Conservation (phyloP, 2,113 vertebrate genomes). For the Bufo gargarizans region DNA sequence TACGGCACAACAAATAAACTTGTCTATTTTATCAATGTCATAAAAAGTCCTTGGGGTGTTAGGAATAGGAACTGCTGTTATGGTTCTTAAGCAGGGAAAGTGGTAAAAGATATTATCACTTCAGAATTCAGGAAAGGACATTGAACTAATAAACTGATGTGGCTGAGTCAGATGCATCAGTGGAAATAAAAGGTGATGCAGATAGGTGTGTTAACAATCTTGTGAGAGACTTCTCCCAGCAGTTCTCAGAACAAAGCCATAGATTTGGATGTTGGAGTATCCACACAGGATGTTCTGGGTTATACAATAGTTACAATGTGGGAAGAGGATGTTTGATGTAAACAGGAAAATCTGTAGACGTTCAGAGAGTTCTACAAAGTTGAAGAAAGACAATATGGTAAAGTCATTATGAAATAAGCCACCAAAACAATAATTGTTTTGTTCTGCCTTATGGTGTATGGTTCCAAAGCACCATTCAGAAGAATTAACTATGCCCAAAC, state of each 20-base stretch:
- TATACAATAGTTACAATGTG: constrained; percentile 56
- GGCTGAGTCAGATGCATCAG: constrained; percentile 23
- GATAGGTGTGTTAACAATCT: constrained; percentile 51
- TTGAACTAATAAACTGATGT: constrained; percentile 34
- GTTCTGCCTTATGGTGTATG: background rate
- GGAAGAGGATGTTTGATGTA: constrained; percentile 58
- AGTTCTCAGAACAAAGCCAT: constrained; percentile 56
- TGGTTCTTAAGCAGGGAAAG: constrained; percentile 37
- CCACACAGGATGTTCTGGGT: constrained; percentile 54
- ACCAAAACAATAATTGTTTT: constrained; percentile 2
- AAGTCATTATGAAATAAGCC: constrained; percentile 47
- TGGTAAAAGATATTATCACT: constrained; percentile 36
- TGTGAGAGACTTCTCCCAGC: constrained; percentile 45
- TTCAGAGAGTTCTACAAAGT: constrained; percentile 43
- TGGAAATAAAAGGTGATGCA: constrained; percentile 50
- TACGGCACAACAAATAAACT: too few relatives aligned
- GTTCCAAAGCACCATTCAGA: background rate
- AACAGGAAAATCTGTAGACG: constrained; percentile 58
- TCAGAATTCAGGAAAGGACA: constrained; percentile 36
- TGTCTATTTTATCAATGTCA: background rate
- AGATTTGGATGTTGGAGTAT: constrained; percentile 36
- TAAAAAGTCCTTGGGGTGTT: background rate
- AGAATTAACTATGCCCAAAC: background rate
- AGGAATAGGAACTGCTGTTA: background rate
- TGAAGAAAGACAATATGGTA: constrained; percentile 43